Conservation (phyloP, 2,797 vertebrate genomes). For the Hypotaenidia philippensis region DNA sequence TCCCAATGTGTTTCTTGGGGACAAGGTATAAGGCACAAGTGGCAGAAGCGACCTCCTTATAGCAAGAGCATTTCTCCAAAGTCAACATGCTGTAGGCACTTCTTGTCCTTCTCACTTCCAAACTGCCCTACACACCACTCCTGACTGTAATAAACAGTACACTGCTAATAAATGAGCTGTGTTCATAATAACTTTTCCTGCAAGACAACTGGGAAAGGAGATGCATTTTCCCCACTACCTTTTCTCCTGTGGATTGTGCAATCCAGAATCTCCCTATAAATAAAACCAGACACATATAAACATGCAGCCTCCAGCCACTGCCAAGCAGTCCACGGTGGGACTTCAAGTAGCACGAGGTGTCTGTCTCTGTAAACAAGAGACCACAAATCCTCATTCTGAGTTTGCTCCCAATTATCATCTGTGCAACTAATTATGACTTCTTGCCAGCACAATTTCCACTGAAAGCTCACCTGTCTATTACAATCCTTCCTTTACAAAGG, state of each 20-base stretch:
- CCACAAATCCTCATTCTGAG: fast-evolving
- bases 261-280: neutral
- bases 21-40: neutral
- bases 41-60: neutral
- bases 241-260: neutral
- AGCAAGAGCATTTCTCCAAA: neutral
- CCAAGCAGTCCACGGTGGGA: neutral
- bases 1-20: neutral
- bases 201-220: neutral
- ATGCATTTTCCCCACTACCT: neutral
- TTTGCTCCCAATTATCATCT: neutral
- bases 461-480: neutral
- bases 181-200: neutral
- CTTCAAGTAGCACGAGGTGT: neutral
- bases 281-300: neutral
- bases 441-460: neutral
- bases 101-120: neutral
- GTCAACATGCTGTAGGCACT: neutral
- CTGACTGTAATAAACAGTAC: neutral
- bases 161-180: neutral
- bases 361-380: neutral
- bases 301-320: neutral
- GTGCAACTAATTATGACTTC: neutral
- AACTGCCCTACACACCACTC: neutral
- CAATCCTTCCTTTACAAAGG: neutral